Base-by-base conservation (phyloP, 2,797 vertebrate species). In the Silurus aristotelis region DNA sequence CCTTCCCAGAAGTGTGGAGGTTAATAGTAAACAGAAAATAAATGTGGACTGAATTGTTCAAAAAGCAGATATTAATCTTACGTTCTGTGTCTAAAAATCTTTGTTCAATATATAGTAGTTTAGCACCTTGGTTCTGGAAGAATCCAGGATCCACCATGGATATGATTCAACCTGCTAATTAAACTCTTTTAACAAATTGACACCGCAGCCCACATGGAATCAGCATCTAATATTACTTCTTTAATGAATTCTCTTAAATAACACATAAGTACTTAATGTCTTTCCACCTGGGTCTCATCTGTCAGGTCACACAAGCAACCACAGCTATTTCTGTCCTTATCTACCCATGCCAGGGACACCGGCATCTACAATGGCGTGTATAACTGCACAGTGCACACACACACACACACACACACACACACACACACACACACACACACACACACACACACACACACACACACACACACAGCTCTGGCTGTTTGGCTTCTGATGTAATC, bases 281-380 rank as follows among this genome's bases (percentile, higher is more conserved):
- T 73, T 58, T 82, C 27, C 80, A 81, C 82, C 60, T 83, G 87
- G 55, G 75, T 88, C 84, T 86, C 78, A 66, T 86, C 70, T 75
- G 78, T 83, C 78, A 10, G 64, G 73, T 83, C 60, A 25, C 56
- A 81, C 81, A 80, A 31, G 55, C 55, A 15, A 20, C 46, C 77
- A 20, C 25, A 3, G 66, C 72, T 84, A 71, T 84, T 85, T 66
- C 80, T 4, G 55, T 75, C 82, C 80, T 80, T 81, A 88, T 82
- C 85, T 84, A 31, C 60, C 25, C 31, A 60, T 56, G 71, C 80
- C 87, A 89, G 83, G 55, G 27, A 83, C 80, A 84, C 14, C 61
- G 31, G 48, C 75, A 66, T 38, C 52, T 82, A 73, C 66, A 71
- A 82, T 73, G 66, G 61, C 6, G 60, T 82, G 61, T 2, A 31